Base-by-base conservation (phyloP, 2,113 vertebrate genomes). In the Trachemys scripta region DNA sequence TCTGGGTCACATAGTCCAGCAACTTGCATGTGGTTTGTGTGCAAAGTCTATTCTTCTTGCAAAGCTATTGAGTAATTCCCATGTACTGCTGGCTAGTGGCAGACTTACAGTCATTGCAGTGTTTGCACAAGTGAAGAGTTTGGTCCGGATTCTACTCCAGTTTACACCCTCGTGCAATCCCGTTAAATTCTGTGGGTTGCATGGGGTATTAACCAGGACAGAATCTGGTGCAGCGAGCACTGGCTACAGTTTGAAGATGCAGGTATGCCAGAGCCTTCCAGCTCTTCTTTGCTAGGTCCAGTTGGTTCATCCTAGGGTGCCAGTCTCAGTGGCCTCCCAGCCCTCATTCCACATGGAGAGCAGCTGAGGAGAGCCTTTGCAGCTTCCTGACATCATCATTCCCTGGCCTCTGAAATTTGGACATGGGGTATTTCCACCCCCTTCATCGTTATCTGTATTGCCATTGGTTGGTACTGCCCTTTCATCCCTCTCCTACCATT, bases 41-140 rank as follows among this genome's bases (percentile, higher is more conserved):
- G 78, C 29, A 79, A 51, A 92, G 76, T 69, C 29, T 83, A 53
- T 38, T 92, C 38, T 75, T 89, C 57, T 85, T 72, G 12, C 82
- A 93, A 89, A 93, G 31, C n/a, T 12, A 10, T 9, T 54, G 65
- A 12, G 80, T 8, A 82, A 57, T 85, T 90, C 2, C 0, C 3
- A 29, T 31, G 8, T 92, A 6, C 27, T 56, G 69, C 24, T 47
- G 76, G 53, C 10, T 82, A 38, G 12, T 76, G 12, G 47, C 54
- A 94, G 81, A 80, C 82, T 84, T 90, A 91, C 47, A n/a, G 31
- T 47, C 76, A 19, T 10, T 47, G 25, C 45, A 12, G 6, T 93
- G 0, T 69, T 89, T 38, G 80, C 82, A 85, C n/a, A 85, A 80
- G 19, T 83, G 57, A 92, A 89, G 88, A 87, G 47, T 4, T 1